A percentile compares a stretch with the other conserved stretches of the same genome.
Conservation (phyloP, 1,140 invertebrate species). For the Microplitis mediator region DNA sequence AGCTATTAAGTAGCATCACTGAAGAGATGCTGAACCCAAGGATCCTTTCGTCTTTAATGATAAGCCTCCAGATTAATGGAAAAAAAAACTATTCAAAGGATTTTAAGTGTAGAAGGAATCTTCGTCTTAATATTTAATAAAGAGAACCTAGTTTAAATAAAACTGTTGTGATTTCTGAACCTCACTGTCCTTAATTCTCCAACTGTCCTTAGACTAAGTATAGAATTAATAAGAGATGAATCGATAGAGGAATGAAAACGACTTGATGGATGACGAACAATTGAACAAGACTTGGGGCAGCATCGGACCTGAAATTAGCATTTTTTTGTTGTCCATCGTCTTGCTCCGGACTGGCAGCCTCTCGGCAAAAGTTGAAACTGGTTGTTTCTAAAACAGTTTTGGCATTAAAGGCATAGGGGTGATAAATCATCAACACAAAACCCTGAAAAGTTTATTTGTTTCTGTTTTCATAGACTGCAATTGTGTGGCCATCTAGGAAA, state of each 20-base stretch:
- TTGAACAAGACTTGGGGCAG: background rate
- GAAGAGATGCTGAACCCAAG: conserved; percentile 16
- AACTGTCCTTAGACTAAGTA: too few relatives aligned
- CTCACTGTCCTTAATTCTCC: background rate
- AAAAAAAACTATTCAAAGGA: conserved; percentile 24
- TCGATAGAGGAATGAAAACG: background rate
- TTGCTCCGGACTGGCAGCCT: background rate
- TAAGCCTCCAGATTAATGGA: conserved; percentile 35
- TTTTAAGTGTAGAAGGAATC: conserved; percentile 1
- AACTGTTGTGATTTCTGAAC: too few relatives aligned
- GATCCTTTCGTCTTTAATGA: conserved; percentile 29
- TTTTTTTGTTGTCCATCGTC: background rate
- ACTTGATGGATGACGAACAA: background rate
- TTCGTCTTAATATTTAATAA: conserved; percentile 41
- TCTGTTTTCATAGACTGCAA: conserved; percentile 71
- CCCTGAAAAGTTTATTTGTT: conserved; percentile 44
- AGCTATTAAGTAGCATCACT: background rate
- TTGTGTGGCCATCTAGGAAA: conserved; percentile 93
- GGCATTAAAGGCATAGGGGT: background rate
- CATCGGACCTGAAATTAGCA: conserved; percentile 22
- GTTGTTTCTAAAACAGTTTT: background rate
- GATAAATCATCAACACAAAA: conserved; percentile 35
- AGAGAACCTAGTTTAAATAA: conserved; percentile 29
- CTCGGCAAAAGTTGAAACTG: background rate
- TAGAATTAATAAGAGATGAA: too few relatives aligned